Percentiles rank a stretch among this genome's conserved stretches.
Conservation (phyloP, 2,888 invertebrate species). For the Sialis lutaria region DNA sequence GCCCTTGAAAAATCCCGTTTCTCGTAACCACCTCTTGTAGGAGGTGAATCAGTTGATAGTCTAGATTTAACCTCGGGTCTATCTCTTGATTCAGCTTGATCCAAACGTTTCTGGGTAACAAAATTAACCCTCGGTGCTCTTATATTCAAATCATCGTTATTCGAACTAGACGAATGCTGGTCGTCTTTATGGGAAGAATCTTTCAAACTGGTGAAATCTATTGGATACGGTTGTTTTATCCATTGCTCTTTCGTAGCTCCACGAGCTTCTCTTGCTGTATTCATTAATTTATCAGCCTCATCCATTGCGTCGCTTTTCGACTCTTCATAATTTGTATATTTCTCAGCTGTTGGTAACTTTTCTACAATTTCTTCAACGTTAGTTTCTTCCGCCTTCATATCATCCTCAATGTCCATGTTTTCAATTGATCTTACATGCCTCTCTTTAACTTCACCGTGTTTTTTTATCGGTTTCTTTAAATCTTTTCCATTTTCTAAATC, state of each 20-base stretch:
- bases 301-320: not conserved
- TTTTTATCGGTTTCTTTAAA: not conserved
- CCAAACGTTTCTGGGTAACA: constrained; percentile 32
- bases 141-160: constrained; percentile 34
- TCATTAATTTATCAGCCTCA: constrained; percentile 12
- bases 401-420: not conserved
- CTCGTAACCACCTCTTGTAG: not conserved
- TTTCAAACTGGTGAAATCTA: constrained; percentile 16
- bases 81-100: constrained; percentile 1
- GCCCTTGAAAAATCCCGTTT: constrained; percentile 1
- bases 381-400: not conserved
- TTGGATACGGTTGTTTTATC: constrained; percentile 38
- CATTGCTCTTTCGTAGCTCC: constrained; percentile 39
- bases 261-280: constrained; percentile 38
- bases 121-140: constrained; percentile 48
- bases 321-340: not conserved
- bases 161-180: constrained; percentile 32
- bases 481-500: constrained; percentile 18
- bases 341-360: not conserved
- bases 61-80: not conserved
- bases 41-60: not conserved
- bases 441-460: not conserved
- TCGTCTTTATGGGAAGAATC: constrained; percentile 26
- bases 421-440: not conserved
- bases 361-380: not conserved